Percentiles rank a stretch among this genome's conserved stretches.
These are phyloP conservation scores for Sitodiplosis mosellana DNA, from an alignment of 1,140 invertebrate genomes.

Conservation along the genomic window DNA sequence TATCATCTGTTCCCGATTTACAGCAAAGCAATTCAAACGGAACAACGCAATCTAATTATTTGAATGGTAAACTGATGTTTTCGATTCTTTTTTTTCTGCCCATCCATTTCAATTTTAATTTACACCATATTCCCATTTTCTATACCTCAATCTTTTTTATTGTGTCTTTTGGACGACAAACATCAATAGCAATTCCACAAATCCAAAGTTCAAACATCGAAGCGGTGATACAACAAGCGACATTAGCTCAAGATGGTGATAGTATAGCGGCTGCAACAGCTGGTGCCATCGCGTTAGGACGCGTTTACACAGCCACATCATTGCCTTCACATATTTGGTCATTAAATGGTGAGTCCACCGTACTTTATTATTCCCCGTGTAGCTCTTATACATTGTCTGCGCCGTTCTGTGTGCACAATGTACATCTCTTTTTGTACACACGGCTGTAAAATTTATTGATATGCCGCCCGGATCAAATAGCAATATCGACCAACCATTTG, in stretches of 20 bases:
- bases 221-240: slow-evolving; percentile 19
- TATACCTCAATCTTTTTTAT: slow-evolving; percentile 6
- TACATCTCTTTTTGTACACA: too few species aligned
- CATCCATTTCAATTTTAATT: too few species aligned
- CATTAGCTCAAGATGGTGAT: slow-evolving; percentile 23
- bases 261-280: slow-evolving; percentile 28
- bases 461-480: too few species aligned
- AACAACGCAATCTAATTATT: slow-evolving; percentile 1
- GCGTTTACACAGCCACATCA: slow-evolving; percentile 72
- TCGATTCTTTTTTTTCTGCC: too few species aligned
- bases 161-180: slow-evolving; percentile 21
- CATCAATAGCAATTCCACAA: slow-evolving; percentile 32
- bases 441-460: too few species aligned
- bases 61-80: slow-evolving; percentile 1
- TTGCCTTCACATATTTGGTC: slow-evolving; percentile 82
- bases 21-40: slow-evolving; percentile 26
- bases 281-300: slow-evolving; percentile 37
- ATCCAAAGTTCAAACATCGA: slow-evolving; percentile 19
- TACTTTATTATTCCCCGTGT: background rate
- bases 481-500: background rate
- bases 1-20: slow-evolving; percentile 66
- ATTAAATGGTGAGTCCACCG: slow-evolving; percentile 53
- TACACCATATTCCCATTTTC: slow-evolving; percentile 5
- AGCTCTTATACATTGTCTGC: background rate
- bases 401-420: background rate